Conservation (phyloP, 2,888 invertebrate genomes). For the Nomada goodeniana region DNA sequence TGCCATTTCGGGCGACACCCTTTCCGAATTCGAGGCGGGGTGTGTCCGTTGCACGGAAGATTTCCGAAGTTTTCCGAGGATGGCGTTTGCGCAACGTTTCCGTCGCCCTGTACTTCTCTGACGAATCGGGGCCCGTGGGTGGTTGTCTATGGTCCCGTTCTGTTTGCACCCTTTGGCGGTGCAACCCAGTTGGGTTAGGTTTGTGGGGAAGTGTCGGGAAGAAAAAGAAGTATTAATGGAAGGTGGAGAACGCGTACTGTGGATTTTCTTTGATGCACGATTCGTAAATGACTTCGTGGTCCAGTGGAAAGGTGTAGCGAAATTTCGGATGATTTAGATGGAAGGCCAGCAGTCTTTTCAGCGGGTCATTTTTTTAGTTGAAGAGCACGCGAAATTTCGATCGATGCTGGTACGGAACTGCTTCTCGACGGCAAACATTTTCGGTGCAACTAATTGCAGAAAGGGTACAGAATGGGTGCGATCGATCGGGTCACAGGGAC, state of each 20-base stretch:
- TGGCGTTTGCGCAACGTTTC: not conserved
- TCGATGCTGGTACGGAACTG: no score
- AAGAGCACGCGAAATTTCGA: no score
- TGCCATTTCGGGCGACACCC: conserved; percentile 2
- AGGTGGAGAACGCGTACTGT: not conserved
- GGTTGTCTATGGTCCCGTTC: not conserved
- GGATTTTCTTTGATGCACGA: no score
- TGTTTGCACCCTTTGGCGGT: not conserved
- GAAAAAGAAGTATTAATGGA: not conserved
- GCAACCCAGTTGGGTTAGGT: no score
- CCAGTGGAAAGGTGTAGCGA: no score
- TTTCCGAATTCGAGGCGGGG: not conserved
- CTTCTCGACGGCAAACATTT: not conserved
- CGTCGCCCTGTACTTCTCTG: not conserved
- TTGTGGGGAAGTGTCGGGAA: no score
- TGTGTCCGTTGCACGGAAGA: not conserved
- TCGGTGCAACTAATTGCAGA: not conserved
- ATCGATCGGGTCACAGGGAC: conserved; percentile 45
- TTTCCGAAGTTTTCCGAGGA: not conserved
- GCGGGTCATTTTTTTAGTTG: no score
- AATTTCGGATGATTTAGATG: no score
- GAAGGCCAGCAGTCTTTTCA: no score
- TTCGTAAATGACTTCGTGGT: no score
- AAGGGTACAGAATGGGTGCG: conserved; percentile 29
- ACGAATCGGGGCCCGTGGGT: conserved; percentile 2